These are phyloP conservation scores for Thecocarcelia acutangulata DNA, from an alignment of 2,888 invertebrate genomes.

Conservation along the genomic window DNA sequence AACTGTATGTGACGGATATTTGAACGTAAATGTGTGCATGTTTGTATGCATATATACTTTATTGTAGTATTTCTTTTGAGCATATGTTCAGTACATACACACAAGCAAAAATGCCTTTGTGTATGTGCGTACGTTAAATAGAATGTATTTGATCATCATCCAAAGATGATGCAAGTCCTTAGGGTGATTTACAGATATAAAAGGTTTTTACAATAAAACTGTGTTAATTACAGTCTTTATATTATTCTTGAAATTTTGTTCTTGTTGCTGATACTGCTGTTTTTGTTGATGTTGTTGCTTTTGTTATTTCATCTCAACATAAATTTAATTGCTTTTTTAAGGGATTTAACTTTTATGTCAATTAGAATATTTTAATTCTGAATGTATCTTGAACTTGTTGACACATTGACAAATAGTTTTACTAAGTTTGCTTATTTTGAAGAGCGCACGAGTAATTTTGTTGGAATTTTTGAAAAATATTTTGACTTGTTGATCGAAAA, in stretches of 20 bases:
- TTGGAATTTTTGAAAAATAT: background rate
- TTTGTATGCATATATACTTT: constrained; percentile 4
- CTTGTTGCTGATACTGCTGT: constrained; percentile 17
- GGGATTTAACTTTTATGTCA: constrained; percentile 65
- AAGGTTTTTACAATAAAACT: constrained; percentile 69
- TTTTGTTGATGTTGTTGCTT: constrained; percentile 18
- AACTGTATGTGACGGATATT: constrained; percentile 29
- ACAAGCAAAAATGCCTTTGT: background rate
- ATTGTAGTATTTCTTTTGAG: constrained; percentile 31
- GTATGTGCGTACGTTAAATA: constrained; percentile 3
- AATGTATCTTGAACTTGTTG: constrained; percentile 58
- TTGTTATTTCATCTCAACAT: constrained; percentile 30
- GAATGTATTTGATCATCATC: constrained; percentile 61
- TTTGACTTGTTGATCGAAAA: too few relatives aligned
- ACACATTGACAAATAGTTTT: constrained; percentile 40
- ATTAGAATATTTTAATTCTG: constrained; percentile 58
- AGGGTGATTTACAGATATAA: constrained; percentile 68
- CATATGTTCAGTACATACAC: background rate
- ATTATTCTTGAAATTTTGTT: constrained; percentile 52
- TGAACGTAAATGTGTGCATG: constrained; percentile 17
- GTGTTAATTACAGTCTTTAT: constrained; percentile 69
- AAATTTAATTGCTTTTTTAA: constrained; percentile 64
- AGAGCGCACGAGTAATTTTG: background rate
- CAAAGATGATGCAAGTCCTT: constrained; percentile 68
- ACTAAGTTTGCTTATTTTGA: background rate